Percentiles rank a stretch among this genome's conserved stretches.
Evolutionary conservation across 2,888 invertebrate species (phyloP).

Genomic region (Furcula furcula): DNA sequence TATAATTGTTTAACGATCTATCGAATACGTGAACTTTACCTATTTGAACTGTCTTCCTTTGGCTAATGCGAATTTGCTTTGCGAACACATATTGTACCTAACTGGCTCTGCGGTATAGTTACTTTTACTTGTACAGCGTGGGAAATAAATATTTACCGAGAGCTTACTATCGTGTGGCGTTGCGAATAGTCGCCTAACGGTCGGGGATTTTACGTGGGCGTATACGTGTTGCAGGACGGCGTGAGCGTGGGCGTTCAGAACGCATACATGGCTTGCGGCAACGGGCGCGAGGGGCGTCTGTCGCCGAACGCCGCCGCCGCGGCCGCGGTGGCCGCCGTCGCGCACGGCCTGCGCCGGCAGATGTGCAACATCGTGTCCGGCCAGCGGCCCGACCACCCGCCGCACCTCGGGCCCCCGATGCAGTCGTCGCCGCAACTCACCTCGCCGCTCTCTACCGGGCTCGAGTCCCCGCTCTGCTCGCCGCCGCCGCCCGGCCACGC

Average conservation of each 20-base stretch:
- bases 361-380: slow-evolving; percentile 90
- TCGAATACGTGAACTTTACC: too few relatives aligned
- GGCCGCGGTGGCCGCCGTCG: slow-evolving; percentile 92
- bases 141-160: too few relatives aligned
- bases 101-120: slow-evolving; percentile 28
- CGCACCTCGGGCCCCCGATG: slow-evolving; percentile 73
- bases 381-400: slow-evolving; percentile 66
- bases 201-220: slow-evolving; percentile 28
- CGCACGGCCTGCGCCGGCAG: slow-evolving; percentile 92
- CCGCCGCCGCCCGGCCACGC: slow-evolving; percentile 85
- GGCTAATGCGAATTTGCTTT: slow-evolving; percentile 55
- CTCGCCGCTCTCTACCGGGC: slow-evolving; percentile 80
- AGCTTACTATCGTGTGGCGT: too few relatives aligned
- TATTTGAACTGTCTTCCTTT: slow-evolving; percentile 12
- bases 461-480: slow-evolving; percentile 84
- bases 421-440: slow-evolving; percentile 72
- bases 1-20: too few relatives aligned
- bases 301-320: slow-evolving; percentile 87
- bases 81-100: slow-evolving; percentile 37
- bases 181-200: slow-evolving; percentile 5
- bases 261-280: slow-evolving; percentile 81
- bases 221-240: slow-evolving; percentile 29
- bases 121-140: slow-evolving; percentile 5
- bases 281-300: slow-evolving; percentile 79
- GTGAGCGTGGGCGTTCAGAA: slow-evolving; percentile 75